Conservation (phyloP, 2,888 invertebrate genomes). For the Euplexia lucipara region DNA sequence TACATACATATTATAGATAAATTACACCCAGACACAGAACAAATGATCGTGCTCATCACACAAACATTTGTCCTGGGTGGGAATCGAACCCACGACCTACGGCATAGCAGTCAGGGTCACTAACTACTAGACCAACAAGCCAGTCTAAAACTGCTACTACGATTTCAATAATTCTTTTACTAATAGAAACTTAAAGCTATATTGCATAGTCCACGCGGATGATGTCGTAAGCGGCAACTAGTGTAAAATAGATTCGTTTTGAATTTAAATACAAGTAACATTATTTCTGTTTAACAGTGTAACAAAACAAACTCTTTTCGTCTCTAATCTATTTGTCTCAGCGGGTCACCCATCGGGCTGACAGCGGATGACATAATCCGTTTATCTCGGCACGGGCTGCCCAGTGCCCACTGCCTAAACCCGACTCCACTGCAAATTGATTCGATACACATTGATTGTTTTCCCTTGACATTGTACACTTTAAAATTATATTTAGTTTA, state of each 20-base stretch:
- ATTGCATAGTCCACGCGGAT: too few species aligned
- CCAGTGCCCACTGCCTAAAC: constrained; percentile 49
- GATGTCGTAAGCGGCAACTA: too few species aligned
- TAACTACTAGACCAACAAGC: too few species aligned
- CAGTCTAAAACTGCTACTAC: too few species aligned
- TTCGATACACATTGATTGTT: constrained; percentile 69
- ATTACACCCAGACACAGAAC: too few species aligned
- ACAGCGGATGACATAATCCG: constrained; percentile 76
- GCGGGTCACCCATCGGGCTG: constrained; percentile 59
- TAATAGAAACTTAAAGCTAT: too few species aligned
- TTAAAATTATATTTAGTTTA: constrained; percentile 50
- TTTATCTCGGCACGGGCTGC: constrained; percentile 70
- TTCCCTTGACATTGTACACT: constrained; percentile 57
- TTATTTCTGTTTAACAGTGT: constrained; percentile 24
- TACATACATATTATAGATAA: too few species aligned
- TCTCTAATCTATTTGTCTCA: constrained; percentile 61
- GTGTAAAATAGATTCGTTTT: not conserved
- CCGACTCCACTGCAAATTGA: constrained; percentile 68
- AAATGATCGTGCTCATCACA: too few species aligned
- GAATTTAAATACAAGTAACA: constrained; percentile 12
- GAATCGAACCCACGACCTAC: too few species aligned
- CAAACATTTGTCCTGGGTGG: too few species aligned
- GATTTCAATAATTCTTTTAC: too few species aligned
- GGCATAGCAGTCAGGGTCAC: too few species aligned
- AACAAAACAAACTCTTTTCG: constrained; percentile 57